Evolutionary conservation across 2,888 invertebrate genomes (phyloP).

Genomic region (Megalurothrips usitatus): DNA sequence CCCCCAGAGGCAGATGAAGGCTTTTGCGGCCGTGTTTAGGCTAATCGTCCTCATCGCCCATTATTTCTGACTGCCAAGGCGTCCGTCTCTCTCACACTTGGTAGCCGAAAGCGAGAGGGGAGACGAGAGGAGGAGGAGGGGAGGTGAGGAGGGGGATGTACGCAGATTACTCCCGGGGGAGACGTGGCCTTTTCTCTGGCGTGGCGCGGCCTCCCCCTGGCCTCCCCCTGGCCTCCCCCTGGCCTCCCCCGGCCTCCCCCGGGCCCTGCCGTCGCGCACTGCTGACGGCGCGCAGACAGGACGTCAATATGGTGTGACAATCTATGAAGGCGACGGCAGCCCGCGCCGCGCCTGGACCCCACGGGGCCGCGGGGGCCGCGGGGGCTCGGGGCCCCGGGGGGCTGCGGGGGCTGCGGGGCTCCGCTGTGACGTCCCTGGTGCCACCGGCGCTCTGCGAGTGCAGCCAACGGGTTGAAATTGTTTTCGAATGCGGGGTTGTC

Average conservation of each 20-base stretch:
- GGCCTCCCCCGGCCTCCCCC: not conserved
- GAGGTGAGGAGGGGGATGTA: not conserved
- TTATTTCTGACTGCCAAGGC: not conserved
- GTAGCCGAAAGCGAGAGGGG: not conserved
- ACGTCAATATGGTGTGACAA: slow-evolving; percentile 13
- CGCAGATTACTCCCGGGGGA: slow-evolving; percentile 1
- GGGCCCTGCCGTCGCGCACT: not conserved
- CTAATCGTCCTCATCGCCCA: slow-evolving; percentile 1
- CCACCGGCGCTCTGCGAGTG: too few relatives aligned
- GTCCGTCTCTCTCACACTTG: too few relatives aligned
- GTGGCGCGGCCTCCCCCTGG: not conserved
- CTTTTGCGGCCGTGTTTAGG: not conserved
- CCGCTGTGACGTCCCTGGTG: too few relatives aligned
- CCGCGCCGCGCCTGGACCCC: not conserved
- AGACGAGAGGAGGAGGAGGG: not conserved
- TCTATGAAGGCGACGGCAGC: not conserved
- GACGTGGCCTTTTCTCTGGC: not conserved
- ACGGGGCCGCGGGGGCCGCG: not conserved
- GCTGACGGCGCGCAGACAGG: slow-evolving; percentile 9
- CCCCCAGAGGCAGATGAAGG: not conserved
- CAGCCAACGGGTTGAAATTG: too few relatives aligned
- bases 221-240: too few relatives aligned
- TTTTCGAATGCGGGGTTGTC: too few relatives aligned
- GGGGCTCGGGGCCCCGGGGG: not conserved
- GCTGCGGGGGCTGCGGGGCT: too few relatives aligned